These are phyloP conservation scores for Hippopotamyrus pictus DNA, from an alignment of 2,797 vertebrate genomes.

Conservation along the genomic window DNA sequence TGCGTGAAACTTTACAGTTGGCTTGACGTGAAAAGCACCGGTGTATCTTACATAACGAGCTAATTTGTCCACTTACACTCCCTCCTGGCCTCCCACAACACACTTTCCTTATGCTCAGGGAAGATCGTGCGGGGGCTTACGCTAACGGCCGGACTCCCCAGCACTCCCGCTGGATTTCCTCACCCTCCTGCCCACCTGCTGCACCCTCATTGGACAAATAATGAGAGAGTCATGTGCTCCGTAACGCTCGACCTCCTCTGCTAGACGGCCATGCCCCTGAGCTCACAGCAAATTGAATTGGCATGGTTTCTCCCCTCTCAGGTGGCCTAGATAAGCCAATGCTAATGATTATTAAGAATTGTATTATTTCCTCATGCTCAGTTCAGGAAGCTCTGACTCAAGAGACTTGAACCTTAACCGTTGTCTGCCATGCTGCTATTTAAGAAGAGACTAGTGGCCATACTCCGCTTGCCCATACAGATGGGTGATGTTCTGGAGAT, in stretches of 20 bases:
- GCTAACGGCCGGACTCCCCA: background rate
- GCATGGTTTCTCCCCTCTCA: background rate
- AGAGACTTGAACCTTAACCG: background rate
- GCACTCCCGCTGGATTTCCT: background rate
- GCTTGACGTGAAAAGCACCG: background rate
- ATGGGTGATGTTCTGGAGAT: background rate
- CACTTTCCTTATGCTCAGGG: background rate
- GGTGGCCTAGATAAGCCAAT: background rate
- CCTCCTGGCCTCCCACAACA: background rate
- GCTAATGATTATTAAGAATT: constrained; percentile 2
- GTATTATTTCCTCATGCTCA: background rate
- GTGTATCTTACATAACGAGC: background rate
- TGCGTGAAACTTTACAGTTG: background rate
- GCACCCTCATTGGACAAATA: background rate
- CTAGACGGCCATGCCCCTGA: background rate
- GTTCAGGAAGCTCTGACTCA: background rate
- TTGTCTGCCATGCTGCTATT: background rate
- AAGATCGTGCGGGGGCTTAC: background rate
- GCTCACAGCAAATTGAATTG: background rate
- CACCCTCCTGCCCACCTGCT: background rate
- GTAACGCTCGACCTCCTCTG: background rate
- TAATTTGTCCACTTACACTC: background rate
- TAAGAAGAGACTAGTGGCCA: background rate
- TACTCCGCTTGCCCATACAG: background rate
- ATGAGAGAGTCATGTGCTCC: background rate